Conservation (phyloP, 2,113 vertebrate genomes). For the Daboia siamensis region DNA sequence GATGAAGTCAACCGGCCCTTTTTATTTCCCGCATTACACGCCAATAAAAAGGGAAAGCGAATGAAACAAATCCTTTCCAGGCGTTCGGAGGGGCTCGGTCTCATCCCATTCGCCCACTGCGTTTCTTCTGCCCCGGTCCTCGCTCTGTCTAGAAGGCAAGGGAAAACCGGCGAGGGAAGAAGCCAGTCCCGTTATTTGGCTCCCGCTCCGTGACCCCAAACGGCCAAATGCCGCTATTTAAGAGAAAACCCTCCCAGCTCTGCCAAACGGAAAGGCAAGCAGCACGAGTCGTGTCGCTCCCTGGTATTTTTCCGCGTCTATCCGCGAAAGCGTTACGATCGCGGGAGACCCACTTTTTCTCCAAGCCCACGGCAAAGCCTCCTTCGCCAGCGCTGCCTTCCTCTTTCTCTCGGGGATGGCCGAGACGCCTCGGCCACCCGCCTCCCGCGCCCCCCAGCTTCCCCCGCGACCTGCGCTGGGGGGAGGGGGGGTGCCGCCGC, state of each 20-base stretch:
- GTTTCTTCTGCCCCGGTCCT: background rate
- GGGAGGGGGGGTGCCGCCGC: background rate
- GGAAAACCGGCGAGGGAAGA: background rate
- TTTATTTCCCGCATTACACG: background rate
- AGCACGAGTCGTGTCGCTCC: background rate
- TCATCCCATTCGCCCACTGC: background rate
- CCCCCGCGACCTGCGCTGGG: background rate
- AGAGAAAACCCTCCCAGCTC: background rate
- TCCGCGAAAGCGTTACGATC: background rate
- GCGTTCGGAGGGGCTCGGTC: background rate
- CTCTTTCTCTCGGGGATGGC: background rate
- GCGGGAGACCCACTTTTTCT: background rate
- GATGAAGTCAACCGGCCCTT: background rate
- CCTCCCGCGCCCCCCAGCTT: background rate
- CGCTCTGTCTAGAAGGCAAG: background rate
- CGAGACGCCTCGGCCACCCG: background rate
- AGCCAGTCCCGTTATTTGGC: background rate
- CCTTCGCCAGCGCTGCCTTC: background rate
- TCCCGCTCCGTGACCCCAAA: too few species aligned
- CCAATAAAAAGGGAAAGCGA: background rate
- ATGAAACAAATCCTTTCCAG: background rate
- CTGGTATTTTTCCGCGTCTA: background rate
- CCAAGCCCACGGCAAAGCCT: background rate
- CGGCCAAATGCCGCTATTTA: background rate
- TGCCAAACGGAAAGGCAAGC: background rate